phyloP scores from a whole-genome alignment of 2,113 vertebrate species.

The Varanus komodoensis region DNA sequence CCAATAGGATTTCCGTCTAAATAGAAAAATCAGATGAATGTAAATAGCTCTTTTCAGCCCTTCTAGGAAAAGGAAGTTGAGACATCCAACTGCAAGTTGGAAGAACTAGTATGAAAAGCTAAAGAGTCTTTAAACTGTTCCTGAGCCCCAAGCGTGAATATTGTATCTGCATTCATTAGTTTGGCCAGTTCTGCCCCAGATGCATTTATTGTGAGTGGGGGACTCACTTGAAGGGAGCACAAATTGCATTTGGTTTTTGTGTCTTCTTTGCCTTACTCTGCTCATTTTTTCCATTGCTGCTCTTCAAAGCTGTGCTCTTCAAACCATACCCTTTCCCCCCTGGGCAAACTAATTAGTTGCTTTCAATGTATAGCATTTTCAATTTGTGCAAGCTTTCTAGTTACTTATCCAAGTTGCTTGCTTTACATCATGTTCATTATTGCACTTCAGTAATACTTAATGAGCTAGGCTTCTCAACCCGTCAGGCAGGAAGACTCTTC shows the following conservation, averaged over 20 bases:
- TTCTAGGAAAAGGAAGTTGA: neutral
- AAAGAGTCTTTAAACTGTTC: neutral
- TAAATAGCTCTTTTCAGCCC: neutral
- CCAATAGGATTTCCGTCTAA: neutral
- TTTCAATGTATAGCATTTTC: neutral
- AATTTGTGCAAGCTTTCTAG: neutral
- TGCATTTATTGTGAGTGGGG: neutral
- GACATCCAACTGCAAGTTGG: no score
- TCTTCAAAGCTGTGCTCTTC: neutral
- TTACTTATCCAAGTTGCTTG: neutral
- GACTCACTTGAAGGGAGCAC: neutral
- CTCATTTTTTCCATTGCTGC: neutral
- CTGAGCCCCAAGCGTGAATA: neutral
- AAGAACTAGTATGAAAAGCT: neutral
- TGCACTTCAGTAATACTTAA: neutral
- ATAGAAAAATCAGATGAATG: neutral
- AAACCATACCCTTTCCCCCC: neutral
- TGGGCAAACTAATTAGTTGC: neutral
- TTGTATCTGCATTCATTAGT: neutral
- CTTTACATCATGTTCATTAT: slow-evolving; percentile 7
- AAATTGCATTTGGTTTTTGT: neutral
- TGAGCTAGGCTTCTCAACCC: neutral
- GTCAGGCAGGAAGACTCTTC: neutral
- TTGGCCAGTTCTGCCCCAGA: neutral
- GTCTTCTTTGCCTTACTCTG: neutral